A percentile compares a stretch with the other conserved stretches of the same genome.
These are phyloP conservation scores for Druon quercuslanigerum DNA, from an alignment of 1,140 invertebrate species.

Conservation along the genomic window DNA sequence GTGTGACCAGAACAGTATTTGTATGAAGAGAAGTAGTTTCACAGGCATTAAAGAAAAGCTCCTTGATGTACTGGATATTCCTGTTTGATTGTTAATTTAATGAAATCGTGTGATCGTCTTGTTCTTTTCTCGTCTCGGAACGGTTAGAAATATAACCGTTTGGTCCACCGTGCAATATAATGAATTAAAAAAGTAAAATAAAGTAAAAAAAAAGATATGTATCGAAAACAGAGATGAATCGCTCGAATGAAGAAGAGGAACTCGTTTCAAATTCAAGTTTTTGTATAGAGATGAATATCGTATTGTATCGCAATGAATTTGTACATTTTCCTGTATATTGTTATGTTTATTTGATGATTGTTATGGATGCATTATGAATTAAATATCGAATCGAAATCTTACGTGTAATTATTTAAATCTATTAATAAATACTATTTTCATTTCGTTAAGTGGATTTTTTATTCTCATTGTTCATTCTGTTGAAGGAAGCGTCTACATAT, in stretches of 20 bases:
- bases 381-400: slow-evolving; percentile 53
- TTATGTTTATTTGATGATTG: slow-evolving; percentile 60
- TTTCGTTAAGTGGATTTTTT: slow-evolving; percentile 33
- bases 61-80: slow-evolving; percentile 40
- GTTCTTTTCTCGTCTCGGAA: slow-evolving; percentile 34
- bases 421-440: slow-evolving; percentile 62
- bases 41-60: slow-evolving; percentile 40
- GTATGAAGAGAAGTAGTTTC: slow-evolving; percentile 15
- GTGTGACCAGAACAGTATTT: slow-evolving; percentile 18
- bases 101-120: slow-evolving; percentile 17
- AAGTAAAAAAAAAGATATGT: slow-evolving; percentile 25
- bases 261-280: background rate
- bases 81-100: slow-evolving; percentile 14
- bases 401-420: slow-evolving; percentile 64
- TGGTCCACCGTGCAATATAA: slow-evolving; percentile 51
- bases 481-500: too few species aligned
- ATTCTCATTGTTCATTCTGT: background rate
- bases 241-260: slow-evolving; percentile 29
- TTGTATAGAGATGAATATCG: slow-evolving; percentile 43
- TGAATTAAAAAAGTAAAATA: slow-evolving; percentile 23
- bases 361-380: slow-evolving; percentile 55
- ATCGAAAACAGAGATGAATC: slow-evolving; percentile 32
- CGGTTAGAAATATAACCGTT: slow-evolving; percentile 43
- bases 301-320: slow-evolving; percentile 53
- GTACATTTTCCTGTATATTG: slow-evolving; percentile 67